A percentile compares a stretch with the other conserved stretches of the same genome.
These are phyloP conservation scores for Adoxophyes honmai DNA, from an alignment of 1,140 invertebrate genomes.

Conservation along the genomic window DNA sequence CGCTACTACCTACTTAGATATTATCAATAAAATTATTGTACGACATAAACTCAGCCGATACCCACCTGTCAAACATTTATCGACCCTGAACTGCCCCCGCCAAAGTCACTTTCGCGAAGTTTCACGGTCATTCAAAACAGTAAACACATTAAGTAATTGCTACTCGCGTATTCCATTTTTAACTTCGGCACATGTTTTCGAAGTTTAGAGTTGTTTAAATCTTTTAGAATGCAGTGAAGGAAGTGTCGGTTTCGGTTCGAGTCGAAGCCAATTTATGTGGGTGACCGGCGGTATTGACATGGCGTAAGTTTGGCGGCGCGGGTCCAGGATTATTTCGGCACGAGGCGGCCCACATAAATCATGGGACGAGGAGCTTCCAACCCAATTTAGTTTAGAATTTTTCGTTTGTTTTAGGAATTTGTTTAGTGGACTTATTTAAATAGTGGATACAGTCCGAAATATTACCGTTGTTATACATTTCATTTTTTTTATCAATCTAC, in stretches of 20 bases:
- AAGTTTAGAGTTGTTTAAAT: too few species aligned
- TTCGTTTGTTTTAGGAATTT: too few species aligned
- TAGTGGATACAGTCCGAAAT: too few species aligned
- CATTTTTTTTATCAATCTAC: too few species aligned
- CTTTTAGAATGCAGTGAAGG: too few species aligned
- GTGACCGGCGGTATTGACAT: background rate
- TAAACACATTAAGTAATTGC: too few species aligned
- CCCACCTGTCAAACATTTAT: slow-evolving; percentile 48
- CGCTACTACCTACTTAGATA: slow-evolving; percentile 68
- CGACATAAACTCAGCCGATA: slow-evolving; percentile 55
- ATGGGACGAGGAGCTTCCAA: background rate
- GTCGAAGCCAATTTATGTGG: background rate
- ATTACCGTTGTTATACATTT: too few species aligned
- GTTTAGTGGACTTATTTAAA: too few species aligned
- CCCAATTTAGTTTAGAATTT: background rate
- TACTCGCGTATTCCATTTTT: too few species aligned
- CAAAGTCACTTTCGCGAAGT: slow-evolving; percentile 1
- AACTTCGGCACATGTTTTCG: too few species aligned
- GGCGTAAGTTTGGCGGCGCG: background rate
- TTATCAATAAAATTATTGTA: slow-evolving; percentile 76
- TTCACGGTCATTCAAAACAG: too few species aligned
- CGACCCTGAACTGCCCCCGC: slow-evolving; percentile 26
- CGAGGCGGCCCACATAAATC: background rate
- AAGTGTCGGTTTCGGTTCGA: background rate
- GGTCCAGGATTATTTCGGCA: background rate